A percentile compares a stretch with the other conserved stretches of the same genome.
phyloP scores from a whole-genome alignment of 2,113 vertebrate genomes.

The Osmerus eperlanus region DNA sequence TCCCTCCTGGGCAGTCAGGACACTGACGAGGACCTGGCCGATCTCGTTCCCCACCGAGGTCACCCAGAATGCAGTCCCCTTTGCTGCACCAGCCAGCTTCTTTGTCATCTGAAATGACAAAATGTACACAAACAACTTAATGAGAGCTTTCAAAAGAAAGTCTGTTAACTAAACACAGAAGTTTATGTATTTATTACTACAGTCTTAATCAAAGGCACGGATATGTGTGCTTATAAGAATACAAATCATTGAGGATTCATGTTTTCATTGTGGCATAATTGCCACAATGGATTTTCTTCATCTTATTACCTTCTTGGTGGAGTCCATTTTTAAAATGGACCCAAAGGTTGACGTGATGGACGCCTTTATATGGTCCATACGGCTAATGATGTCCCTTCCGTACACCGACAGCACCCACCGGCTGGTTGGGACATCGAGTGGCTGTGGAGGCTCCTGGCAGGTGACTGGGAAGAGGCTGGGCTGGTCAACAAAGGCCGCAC shows the following conservation, averaged over 20 bases:
- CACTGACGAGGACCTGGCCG: neutral
- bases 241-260: no score
- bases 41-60: constrained; percentile 21
- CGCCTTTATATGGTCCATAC: constrained; percentile 23
- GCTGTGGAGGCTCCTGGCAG: no score
- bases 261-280: no score
- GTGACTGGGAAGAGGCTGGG: neutral
- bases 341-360: constrained; percentile 1
- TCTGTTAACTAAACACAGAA: neutral
- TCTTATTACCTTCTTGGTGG: constrained; percentile 9
- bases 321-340: constrained; percentile 26
- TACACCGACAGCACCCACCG: no score
- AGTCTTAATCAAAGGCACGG: neutral
- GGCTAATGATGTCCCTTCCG: constrained; percentile 22
- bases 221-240: neutral
- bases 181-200: neutral
- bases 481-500: constrained; percentile 1
- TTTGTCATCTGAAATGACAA: constrained; percentile 25
- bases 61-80: constrained; percentile 23
- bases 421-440: no score
- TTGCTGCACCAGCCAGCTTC: constrained; percentile 20
- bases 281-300: constrained; percentile 7
- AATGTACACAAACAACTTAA: neutral
- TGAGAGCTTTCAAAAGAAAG: neutral
- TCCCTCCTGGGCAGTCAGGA: no score